Evolutionary conservation across 1,140 invertebrate species (phyloP).

Genomic region (Aricia agestis): DNA sequence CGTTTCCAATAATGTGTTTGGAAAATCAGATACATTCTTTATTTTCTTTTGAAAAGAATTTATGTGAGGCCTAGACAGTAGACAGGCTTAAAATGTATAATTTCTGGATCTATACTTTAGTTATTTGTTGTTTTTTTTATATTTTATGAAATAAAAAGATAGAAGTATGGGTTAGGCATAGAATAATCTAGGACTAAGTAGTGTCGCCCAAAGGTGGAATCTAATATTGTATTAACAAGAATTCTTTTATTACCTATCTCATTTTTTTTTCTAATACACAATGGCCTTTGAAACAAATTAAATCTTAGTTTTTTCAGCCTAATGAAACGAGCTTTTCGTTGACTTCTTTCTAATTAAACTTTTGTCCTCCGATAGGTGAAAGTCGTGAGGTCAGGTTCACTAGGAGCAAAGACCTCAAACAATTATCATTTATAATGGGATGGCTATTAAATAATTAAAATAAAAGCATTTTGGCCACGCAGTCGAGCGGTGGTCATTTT

Average conservation of each 20-base stretch:
- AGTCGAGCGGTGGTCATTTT: not conserved
- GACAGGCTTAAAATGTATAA: too few relatives aligned
- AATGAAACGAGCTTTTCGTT: not conserved
- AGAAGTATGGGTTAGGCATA: too few relatives aligned
- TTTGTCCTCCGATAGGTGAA: not conserved
- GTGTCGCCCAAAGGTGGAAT: too few relatives aligned
- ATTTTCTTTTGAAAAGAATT: too few relatives aligned
- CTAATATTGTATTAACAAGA: too few relatives aligned
- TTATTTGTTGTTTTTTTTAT: too few relatives aligned
- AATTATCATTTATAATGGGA: not conserved
- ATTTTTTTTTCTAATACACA: not conserved
- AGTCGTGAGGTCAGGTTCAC: not conserved
- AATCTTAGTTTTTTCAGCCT: not conserved
- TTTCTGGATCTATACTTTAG: too few relatives aligned
- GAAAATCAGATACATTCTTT: too few relatives aligned
- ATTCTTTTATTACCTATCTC: too few relatives aligned
- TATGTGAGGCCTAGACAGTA: too few relatives aligned
- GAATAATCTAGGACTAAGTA: too few relatives aligned
- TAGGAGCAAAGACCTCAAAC: not conserved
- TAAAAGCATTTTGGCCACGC: not conserved
- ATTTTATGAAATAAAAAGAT: too few relatives aligned
- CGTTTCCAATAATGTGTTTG: not conserved
- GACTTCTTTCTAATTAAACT: not conserved
- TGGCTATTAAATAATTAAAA: not conserved
- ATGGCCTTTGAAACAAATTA: not conserved